phyloP scores from a whole-genome alignment of 2,797 vertebrate species.

The Galaxias olidus region DNA sequence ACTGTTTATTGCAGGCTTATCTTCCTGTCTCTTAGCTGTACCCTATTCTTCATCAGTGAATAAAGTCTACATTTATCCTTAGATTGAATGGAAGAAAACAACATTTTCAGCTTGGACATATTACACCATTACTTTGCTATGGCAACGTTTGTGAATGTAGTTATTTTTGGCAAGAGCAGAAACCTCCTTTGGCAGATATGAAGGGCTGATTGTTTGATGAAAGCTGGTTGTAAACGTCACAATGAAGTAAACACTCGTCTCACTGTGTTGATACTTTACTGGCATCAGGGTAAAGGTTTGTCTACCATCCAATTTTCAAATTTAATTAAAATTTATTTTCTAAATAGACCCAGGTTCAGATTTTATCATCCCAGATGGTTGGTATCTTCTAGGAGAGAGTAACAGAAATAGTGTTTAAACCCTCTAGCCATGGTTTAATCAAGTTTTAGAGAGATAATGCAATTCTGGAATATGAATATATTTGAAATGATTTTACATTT shows the following conservation, averaged over 20 bases:
- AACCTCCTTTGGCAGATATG: not conserved
- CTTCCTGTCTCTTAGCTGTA: slow-evolving; percentile 45
- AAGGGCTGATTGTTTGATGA: slow-evolving; percentile 8
- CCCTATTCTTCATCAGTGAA: slow-evolving; percentile 50
- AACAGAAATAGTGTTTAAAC: too few relatives aligned
- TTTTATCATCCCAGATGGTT: not conserved
- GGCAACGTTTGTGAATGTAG: not conserved
- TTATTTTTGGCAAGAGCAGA: slow-evolving; percentile 19
- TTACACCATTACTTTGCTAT: slow-evolving; percentile 16
- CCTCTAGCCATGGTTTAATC: too few relatives aligned
- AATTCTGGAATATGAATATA: too few relatives aligned
- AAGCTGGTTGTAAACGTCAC: not conserved
- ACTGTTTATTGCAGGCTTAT: slow-evolving; percentile 44
- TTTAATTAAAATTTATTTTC: slow-evolving; percentile 2
- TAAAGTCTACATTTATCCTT: slow-evolving; percentile 42
- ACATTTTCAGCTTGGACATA: slow-evolving; percentile 17
- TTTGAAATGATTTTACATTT: too few relatives aligned
- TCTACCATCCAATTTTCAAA: not conserved
- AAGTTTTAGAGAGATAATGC: too few relatives aligned
- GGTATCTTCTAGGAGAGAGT: too few relatives aligned
- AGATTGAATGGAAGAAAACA: slow-evolving; percentile 23
- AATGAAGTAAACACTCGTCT: slow-evolving; percentile 6
- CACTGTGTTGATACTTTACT: slow-evolving; percentile 2
- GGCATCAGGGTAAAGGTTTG: not conserved
- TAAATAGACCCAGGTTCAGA: slow-evolving; percentile 4